A percentile compares a stretch with the other conserved stretches of the same genome.
Evolutionary conservation across 2,797 vertebrate genomes (phyloP).

Genomic region (Anomalospiza imberbis): DNA sequence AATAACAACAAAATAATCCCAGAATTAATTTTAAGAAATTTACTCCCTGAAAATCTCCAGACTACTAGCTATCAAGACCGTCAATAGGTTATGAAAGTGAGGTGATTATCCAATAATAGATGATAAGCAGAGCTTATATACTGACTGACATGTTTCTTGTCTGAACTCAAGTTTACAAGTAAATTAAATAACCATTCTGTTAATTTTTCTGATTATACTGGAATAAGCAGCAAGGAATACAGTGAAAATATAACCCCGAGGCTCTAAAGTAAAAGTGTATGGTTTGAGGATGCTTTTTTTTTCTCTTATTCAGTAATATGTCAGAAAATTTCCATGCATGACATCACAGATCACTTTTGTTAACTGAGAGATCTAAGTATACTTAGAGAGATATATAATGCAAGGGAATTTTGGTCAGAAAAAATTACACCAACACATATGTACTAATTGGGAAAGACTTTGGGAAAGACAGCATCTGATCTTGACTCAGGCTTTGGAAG

Average conservation of each 20-base stretch:
- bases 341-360: background rate
- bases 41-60: background rate
- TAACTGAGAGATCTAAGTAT: background rate
- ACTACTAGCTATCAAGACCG: background rate
- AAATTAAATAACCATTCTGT: background rate
- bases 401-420: background rate
- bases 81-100: background rate
- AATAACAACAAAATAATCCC: background rate
- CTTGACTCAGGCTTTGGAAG: background rate
- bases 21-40: background rate
- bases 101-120: background rate
- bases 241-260: background rate
- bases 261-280: background rate
- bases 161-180: background rate
- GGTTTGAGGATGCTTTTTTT: background rate
- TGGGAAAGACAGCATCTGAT: background rate
- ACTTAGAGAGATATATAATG: background rate
- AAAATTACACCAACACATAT: background rate
- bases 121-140: background rate
- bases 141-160: background rate
- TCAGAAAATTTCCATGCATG: background rate
- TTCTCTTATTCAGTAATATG: background rate
- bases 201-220: background rate
- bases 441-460: background rate
- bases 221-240: background rate